These are phyloP conservation scores for Mus spicilegus DNA, from an alignment of 2,113 vertebrate genomes.

Conservation along the genomic window DNA sequence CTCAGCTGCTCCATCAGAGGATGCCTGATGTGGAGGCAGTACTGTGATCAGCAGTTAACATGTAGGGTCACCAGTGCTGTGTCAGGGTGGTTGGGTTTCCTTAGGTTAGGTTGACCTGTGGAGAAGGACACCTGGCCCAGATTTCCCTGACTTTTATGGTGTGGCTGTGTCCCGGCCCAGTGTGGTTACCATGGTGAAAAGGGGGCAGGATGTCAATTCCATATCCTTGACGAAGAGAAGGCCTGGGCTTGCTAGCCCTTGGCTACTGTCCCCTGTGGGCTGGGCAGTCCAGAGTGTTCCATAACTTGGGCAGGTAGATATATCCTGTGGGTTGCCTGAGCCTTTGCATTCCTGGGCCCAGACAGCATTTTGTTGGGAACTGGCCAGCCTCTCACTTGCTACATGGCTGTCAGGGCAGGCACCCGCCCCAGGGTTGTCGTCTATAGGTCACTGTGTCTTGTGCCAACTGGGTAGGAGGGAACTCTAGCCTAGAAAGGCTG, in stretches of 20 bases:
- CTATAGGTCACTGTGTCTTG: neutral
- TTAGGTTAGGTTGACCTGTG: neutral
- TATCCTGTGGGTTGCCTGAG: neutral
- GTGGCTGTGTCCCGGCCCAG: neutral
- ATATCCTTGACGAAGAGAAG: neutral
- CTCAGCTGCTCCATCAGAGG: neutral
- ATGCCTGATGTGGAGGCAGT: neutral
- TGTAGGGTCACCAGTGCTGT: neutral
- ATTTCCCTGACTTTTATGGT: neutral
- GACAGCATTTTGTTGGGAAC: neutral
- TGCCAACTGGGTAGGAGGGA: neutral
- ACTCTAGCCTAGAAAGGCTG: neutral
- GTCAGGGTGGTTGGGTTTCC: neutral
- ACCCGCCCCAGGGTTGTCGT: neutral
- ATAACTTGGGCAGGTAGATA: neutral
- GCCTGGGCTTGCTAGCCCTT: neutral
- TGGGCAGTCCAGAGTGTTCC: neutral
- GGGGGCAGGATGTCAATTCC: neutral
- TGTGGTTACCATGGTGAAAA: neutral
- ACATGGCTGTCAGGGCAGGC: neutral
- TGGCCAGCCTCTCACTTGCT: neutral
- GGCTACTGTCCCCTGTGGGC: neutral
- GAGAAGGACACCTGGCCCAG: neutral
- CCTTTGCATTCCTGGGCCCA: neutral
- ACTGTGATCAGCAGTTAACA: rapidly evolving